phyloP scores from a whole-genome alignment of 2,888 invertebrate species.

The Pseudanteris insignis region DNA sequence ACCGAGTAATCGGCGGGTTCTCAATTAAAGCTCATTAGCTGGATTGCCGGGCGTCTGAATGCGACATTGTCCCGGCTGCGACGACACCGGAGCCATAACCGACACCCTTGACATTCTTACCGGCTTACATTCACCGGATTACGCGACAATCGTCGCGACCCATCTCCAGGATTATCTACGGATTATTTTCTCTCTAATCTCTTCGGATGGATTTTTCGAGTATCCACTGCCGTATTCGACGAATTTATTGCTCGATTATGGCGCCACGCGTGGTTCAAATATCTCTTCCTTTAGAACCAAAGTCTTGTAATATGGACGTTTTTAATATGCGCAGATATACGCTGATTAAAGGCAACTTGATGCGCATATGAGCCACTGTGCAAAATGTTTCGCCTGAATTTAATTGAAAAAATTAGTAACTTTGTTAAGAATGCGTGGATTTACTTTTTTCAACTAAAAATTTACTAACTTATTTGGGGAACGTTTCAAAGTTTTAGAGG shows the following conservation, averaged over 20 bases:
- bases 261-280: constrained; percentile 2
- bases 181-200: constrained; percentile 25
- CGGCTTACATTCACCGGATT: constrained; percentile 45
- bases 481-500: too few species aligned
- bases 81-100: constrained; percentile 46
- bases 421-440: too few species aligned
- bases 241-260: constrained; percentile 5
- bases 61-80: constrained; percentile 52
- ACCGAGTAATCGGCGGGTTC: constrained; percentile 53
- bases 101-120: constrained; percentile 62
- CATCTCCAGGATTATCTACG: constrained; percentile 23
- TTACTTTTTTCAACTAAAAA: too few species aligned
- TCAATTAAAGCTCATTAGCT: constrained; percentile 63
- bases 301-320: too few species aligned
- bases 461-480: too few species aligned
- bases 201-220: constrained; percentile 18
- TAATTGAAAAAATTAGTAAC: too few species aligned
- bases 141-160: constrained; percentile 37
- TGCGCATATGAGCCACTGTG: too few species aligned
- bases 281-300: too few species aligned
- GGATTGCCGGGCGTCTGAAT: constrained; percentile 53
- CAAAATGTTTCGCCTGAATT: too few species aligned
- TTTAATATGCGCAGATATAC: too few species aligned
- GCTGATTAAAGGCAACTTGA: too few species aligned
- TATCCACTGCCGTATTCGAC: constrained; percentile 14